Conservation (phyloP, 2,113 vertebrate genomes). For the Channa maculata region DNA sequence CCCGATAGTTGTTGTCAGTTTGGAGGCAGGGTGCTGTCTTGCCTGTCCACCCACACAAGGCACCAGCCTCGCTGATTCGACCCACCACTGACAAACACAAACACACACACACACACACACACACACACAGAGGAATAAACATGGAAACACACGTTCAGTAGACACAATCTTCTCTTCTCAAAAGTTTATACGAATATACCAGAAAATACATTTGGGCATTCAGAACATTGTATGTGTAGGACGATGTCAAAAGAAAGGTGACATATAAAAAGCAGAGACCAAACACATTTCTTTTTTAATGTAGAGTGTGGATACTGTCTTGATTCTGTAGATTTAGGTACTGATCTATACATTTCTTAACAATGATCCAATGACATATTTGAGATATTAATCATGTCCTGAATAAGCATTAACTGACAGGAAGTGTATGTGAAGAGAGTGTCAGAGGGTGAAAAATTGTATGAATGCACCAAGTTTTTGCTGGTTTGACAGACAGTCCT, state of each 20-base stretch:
- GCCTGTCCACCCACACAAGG: constrained; percentile 68
- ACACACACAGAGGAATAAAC: neutral
- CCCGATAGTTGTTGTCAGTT: constrained; percentile 63
- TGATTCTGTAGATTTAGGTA: constrained; percentile 10
- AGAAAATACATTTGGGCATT: neutral
- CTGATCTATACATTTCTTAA: too few species aligned
- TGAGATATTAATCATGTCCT: too few species aligned
- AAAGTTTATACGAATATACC: constrained; percentile 18
- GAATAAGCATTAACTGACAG: too few species aligned
- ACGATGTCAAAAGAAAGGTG: constrained; percentile 13
- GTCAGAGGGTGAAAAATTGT: too few species aligned
- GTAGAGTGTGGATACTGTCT: too few species aligned
- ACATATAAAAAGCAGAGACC: neutral
- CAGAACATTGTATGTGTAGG: constrained; percentile 20
- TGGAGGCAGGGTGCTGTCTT: constrained; percentile 65
- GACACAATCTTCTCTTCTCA: constrained; percentile 1
- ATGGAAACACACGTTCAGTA: neutral
- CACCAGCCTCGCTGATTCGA: constrained; percentile 56
- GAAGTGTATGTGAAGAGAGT: too few species aligned
- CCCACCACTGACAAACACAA: constrained; percentile 51
- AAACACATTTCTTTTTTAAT: neutral
- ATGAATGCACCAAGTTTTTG: too few species aligned
- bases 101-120: constrained; percentile 7
- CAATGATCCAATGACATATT: too few species aligned
- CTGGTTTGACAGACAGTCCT: too few species aligned